phyloP scores from a whole-genome alignment of 2,888 invertebrate species.

The Phalangium opilio region DNA sequence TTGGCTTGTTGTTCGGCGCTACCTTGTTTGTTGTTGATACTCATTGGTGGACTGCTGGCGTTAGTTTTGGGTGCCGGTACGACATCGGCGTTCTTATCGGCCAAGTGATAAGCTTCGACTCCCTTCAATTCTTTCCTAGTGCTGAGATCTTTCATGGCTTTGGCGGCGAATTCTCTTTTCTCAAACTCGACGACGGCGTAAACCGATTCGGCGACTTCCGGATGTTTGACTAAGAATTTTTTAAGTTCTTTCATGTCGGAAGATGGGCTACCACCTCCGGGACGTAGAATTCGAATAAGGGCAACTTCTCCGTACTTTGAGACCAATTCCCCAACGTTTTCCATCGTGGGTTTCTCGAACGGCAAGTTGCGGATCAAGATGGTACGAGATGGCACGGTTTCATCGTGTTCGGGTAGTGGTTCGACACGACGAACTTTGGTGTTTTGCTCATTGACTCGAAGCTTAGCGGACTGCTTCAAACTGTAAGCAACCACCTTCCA shows the following conservation, averaged over 20 bases:
- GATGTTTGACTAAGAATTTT: conserved; percentile 77
- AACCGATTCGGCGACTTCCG: conserved; percentile 62
- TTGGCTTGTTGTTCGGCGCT: conserved; percentile 16
- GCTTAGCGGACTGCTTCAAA: conserved; percentile 53
- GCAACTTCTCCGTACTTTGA: conserved; percentile 77
- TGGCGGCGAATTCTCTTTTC: conserved; percentile 66
- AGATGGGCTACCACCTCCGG: conserved; percentile 76
- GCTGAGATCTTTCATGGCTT: conserved; percentile 45
- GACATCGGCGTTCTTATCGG: conserved; percentile 21
- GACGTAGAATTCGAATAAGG: conserved; percentile 66
- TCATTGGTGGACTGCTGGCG: too few relatives aligned
- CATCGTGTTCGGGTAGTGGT: conserved; percentile 73
- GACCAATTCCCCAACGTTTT: conserved; percentile 80
- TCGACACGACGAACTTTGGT: conserved; percentile 75
- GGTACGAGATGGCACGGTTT: conserved; percentile 80
- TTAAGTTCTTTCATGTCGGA: conserved; percentile 47
- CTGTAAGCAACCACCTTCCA: conserved; percentile 85
- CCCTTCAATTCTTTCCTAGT: neutral
- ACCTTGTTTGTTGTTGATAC: conserved; percentile 12
- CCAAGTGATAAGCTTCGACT: too few relatives aligned
- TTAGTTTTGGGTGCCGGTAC: conserved; percentile 10
- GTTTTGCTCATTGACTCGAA: conserved; percentile 77
- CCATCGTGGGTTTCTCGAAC: conserved; percentile 66
- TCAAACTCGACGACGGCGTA: conserved; percentile 85
- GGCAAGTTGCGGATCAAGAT: conserved; percentile 75